phyloP scores from a whole-genome alignment of 2,797 vertebrate species.

The Phataginus tetradactyla region DNA sequence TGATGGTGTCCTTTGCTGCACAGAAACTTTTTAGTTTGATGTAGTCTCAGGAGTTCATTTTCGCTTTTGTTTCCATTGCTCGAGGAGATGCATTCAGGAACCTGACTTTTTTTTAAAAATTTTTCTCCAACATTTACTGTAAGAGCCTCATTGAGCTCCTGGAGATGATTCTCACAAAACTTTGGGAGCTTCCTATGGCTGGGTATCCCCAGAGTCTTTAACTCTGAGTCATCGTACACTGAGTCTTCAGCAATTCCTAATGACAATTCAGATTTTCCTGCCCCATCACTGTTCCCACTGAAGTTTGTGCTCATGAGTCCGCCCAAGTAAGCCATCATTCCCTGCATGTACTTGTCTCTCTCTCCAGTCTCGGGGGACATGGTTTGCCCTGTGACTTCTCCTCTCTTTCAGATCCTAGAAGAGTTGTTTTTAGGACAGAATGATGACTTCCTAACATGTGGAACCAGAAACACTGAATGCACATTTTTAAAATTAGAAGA shows the following conservation, averaged over 20 bases:
- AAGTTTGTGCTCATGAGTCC: background rate
- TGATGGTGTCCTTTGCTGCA: no score
- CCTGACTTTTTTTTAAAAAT: background rate
- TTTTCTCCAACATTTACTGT: background rate
- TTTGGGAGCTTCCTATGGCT: background rate
- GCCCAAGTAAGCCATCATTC: background rate
- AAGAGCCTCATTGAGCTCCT: background rate
- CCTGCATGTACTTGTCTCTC: background rate
- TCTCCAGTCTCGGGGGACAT: background rate
- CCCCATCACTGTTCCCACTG: no score
- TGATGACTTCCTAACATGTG: background rate
- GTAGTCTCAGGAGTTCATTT: no score
- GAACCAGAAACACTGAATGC: background rate
- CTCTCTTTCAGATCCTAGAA: background rate
- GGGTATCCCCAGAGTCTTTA: background rate
- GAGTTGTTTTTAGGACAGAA: background rate
- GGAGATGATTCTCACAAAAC: background rate
- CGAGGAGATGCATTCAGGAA: no score
- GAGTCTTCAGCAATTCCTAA: background rate
- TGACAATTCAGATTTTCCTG: background rate
- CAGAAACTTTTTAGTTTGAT: no score
- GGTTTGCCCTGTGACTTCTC: background rate
- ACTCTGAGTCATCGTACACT: background rate
- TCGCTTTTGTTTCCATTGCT: no score
- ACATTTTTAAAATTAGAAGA: background rate